Percentiles rank a stretch among this genome's conserved stretches.
phyloP scores from a whole-genome alignment of 2,113 vertebrate species.

The Labeo catla region DNA sequence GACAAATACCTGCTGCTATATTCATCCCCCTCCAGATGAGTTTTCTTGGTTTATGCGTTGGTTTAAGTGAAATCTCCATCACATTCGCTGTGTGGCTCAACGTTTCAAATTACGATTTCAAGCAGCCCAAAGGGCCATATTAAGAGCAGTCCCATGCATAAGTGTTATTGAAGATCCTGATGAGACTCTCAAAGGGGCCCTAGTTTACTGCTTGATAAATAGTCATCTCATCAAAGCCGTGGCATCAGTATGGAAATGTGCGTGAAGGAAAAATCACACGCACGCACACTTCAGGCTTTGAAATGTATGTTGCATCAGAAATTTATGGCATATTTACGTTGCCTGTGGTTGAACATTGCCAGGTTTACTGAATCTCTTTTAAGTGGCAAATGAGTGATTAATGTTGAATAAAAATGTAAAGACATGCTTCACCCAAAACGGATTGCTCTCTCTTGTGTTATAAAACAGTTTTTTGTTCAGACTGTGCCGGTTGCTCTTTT shows the following conservation, averaged over 20 bases:
- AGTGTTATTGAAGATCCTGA: slow-evolving; percentile 59
- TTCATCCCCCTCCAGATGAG: slow-evolving; percentile 16
- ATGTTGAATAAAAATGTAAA: background rate
- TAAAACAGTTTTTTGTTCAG: background rate
- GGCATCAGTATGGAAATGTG: slow-evolving; percentile 56
- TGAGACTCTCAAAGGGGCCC: slow-evolving; percentile 62
- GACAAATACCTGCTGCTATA: slow-evolving; percentile 3
- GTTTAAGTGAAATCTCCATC: slow-evolving; percentile 42
- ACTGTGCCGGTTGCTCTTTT: background rate
- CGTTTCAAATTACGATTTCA: slow-evolving; percentile 40
- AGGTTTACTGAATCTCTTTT: background rate
- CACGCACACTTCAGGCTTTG: background rate
- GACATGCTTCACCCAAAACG: too few species aligned
- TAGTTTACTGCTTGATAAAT: slow-evolving; percentile 68
- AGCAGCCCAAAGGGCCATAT: slow-evolving; percentile 59
- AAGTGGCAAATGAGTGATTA: slow-evolving; percentile 48
- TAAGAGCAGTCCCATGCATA: slow-evolving; percentile 58
- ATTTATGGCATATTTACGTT: slow-evolving; percentile 4
- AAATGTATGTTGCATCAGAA: background rate
- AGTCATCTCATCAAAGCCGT: slow-evolving; percentile 57
- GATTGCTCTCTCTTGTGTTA: too few species aligned
- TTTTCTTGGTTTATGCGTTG: background rate
- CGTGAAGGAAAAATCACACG: background rate
- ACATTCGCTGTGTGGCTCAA: slow-evolving; percentile 11
- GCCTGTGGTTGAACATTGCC: background rate